phyloP scores from a whole-genome alignment of 2,113 vertebrate genomes.

The Sorex araneus region DNA sequence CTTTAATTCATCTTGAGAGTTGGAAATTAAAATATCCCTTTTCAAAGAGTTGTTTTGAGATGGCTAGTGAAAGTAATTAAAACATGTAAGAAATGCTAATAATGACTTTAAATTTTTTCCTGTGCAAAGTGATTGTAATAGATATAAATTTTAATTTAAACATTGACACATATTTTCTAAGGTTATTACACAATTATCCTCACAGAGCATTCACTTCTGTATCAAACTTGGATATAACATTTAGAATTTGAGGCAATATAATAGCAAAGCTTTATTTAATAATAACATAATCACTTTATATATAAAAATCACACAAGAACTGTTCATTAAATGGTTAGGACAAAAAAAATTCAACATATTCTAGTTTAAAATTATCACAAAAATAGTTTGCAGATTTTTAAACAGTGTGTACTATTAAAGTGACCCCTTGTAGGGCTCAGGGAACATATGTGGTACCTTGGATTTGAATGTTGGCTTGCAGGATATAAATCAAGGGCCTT shows the following conservation, averaged over 20 bases:
- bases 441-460: too few species aligned
- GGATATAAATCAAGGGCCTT: too few species aligned
- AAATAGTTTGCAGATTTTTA: background rate
- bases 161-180: background rate
- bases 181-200: background rate
- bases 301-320: background rate
- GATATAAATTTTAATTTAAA: background rate
- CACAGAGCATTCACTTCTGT: background rate
- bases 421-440: too few species aligned
- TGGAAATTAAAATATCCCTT: background rate
- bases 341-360: too few species aligned
- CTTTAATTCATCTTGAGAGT: background rate
- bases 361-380: too few species aligned
- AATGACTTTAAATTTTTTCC: background rate
- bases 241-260: background rate
- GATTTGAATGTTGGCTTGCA: too few species aligned
- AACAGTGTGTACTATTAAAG: too few species aligned
- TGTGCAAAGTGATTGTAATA: background rate
- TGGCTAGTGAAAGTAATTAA: constrained; percentile 16
- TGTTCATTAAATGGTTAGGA: background rate
- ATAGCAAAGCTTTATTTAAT: background rate
- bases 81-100: background rate
- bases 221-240: background rate
- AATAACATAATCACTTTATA: too few species aligned
- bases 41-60: constrained; percentile 7